Evolutionary conservation across 2,888 invertebrate species (phyloP).

Genomic region (Lathronympha strigana): DNA sequence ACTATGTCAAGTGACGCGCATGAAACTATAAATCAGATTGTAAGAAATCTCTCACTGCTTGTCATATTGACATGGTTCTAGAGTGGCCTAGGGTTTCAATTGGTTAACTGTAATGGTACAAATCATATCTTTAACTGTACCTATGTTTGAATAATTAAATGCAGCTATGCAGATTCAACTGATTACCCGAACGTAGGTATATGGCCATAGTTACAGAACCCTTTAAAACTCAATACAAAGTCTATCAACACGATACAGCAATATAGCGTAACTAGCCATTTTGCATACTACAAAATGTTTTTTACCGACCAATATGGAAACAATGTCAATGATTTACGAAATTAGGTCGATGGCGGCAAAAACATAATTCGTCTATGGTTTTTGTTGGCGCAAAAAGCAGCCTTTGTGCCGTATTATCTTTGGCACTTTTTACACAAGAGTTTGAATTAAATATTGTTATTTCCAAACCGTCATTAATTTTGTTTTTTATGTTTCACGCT

Average conservation of each 20-base stretch:
- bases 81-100: no score
- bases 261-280: background rate
- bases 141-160: no score
- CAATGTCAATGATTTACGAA: constrained; percentile 18
- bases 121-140: no score
- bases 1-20: no score
- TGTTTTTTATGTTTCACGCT: no score
- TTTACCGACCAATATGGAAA: background rate
- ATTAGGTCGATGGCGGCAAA: constrained; percentile 1
- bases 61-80: no score
- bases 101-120: no score
- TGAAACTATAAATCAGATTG: no score
- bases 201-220: no score
- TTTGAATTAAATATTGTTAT: background rate
- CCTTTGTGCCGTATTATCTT: background rate
- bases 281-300: constrained; percentile 2
- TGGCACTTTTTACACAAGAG: background rate
- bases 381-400: background rate
- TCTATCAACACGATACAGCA: background rate
- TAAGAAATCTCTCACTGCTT: no score
- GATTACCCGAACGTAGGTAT: no score
- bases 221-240: background rate
- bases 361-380: constrained; percentile 10
- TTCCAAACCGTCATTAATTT: background rate
- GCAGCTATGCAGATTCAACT: no score